Evolutionary conservation across 2,113 vertebrate species (phyloP).

Genomic region (Dicentrarchus labrax): DNA sequence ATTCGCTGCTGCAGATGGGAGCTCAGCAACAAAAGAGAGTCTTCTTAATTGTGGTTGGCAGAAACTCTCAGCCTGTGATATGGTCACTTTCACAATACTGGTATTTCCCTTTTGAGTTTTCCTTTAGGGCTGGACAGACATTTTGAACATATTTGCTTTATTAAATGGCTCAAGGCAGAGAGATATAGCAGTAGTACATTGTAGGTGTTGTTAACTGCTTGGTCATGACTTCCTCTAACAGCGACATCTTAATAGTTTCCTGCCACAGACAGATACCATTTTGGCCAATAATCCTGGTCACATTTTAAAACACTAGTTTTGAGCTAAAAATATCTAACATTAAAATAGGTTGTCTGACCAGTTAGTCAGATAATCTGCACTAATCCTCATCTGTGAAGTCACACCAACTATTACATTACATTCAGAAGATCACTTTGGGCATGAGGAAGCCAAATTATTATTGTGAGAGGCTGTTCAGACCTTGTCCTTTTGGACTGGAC

Average conservation of each 20-base stretch:
- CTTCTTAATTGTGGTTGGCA: background rate
- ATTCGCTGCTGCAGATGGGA: background rate
- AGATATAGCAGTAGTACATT: too few relatives aligned
- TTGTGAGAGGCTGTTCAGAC: slow-evolving; percentile 33
- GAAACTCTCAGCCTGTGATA: background rate
- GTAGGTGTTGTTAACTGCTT: background rate
- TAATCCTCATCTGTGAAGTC: slow-evolving; percentile 3
- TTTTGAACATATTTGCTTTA: background rate
- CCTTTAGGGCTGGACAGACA: background rate
- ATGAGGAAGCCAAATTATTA: slow-evolving; percentile 23
- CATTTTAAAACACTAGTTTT: background rate
- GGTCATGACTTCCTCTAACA: slow-evolving; percentile 19
- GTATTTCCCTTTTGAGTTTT: background rate
- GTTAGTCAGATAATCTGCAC: background rate
- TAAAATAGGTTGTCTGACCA: background rate
- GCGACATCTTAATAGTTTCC: background rate
- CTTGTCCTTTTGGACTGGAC: slow-evolving; percentile 23
- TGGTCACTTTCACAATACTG: background rate
- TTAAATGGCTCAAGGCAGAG: background rate
- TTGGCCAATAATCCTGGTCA: too few relatives aligned
- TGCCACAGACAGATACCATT: background rate
- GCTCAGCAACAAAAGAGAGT: background rate
- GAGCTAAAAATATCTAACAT: background rate
- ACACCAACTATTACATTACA: slow-evolving; percentile 14
- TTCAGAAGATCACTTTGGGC: slow-evolving; percentile 13